Base-by-base conservation (phyloP, 2,797 vertebrate species). In the Cottoperca gobio region DNA sequence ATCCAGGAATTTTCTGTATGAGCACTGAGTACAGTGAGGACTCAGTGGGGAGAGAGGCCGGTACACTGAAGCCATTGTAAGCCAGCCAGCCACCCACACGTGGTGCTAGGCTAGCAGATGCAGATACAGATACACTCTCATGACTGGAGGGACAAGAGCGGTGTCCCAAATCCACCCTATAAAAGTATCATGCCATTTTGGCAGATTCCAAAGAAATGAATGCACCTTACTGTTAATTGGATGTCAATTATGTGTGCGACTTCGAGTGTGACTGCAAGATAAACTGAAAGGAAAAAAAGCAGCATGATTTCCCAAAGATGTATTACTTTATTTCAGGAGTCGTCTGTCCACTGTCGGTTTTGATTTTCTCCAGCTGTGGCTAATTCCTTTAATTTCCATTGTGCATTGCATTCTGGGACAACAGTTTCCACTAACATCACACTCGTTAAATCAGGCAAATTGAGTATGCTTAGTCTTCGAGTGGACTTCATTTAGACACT, bases 61-160 rank as follows among this genome's bases (percentile, higher is more conserved):
- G 76, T 86, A 94, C 90, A 94, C 91, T 92, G 90, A 83, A 73
- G 78, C 85, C 86, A 92, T 93, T 95, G 93, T 94, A 14, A 80
- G 79, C 46, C 61, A 57, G 88, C 73, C 82, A 91, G 79, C 78
- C 79, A 85, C 85, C 89, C 89, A 90, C 92, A 90, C 59, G 79
- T 76, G 70, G 59, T 83, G 71, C 86, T 63, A 39, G 68, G 69
- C 83, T 71, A 70, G 78, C 81, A 77, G 73, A 88, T 72, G 76
- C 66, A 75, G 60, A 81, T 76, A 82, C 66, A 75, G 60, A 81
- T 76, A 82, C 59, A 50, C 73, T 67, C 78, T 52, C 78, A 75
- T 70, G 76, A 74, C 76, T 54, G 65, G 10, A 57, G 69, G 63
- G 72, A 82, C 64, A 52, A 69, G 75, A 70, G 43, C 68, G n/a